Evolutionary conservation across 2,113 vertebrate species (phyloP).

Genomic region (Melanerpes formicivorus): DNA sequence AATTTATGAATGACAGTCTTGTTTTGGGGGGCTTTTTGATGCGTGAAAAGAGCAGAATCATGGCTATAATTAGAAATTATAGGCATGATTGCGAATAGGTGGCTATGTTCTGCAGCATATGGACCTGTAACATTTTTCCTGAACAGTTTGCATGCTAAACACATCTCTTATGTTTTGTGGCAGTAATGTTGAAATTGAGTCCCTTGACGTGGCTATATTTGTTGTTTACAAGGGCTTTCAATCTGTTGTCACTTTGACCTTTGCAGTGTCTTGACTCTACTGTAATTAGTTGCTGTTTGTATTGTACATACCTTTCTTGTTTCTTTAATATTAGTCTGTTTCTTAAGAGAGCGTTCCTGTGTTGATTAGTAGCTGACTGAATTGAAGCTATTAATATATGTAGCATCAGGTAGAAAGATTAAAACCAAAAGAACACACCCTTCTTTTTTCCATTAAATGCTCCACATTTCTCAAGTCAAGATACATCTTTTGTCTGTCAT

Average conservation of each 20-base stretch:
- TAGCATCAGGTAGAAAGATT: not conserved
- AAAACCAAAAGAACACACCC: not conserved
- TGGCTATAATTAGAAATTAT: not conserved
- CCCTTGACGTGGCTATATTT: not conserved
- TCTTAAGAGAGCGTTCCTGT: not conserved
- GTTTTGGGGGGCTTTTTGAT: not conserved
- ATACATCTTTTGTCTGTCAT: not conserved
- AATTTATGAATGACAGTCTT: not conserved
- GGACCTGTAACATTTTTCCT: not conserved
- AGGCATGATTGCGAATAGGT: not conserved
- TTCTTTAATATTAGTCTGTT: not conserved
- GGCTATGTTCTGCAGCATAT: not conserved
- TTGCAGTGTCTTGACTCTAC: not conserved
- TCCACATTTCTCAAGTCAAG: rapidly evolving
- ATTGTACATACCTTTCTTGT: not conserved
- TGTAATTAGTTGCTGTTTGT: not conserved
- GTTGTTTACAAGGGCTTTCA: not conserved
- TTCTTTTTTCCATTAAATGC: not conserved
- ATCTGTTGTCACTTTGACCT: not conserved
- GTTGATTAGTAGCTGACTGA: not conserved
- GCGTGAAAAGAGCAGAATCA: not conserved
- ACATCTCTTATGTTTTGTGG: not conserved
- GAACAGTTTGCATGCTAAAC: not conserved
- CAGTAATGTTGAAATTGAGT: not conserved
- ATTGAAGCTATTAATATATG: not conserved